These are phyloP conservation scores for Podarcis lilfordi DNA, from an alignment of 2,797 vertebrate genomes.

Conservation along the genomic window DNA sequence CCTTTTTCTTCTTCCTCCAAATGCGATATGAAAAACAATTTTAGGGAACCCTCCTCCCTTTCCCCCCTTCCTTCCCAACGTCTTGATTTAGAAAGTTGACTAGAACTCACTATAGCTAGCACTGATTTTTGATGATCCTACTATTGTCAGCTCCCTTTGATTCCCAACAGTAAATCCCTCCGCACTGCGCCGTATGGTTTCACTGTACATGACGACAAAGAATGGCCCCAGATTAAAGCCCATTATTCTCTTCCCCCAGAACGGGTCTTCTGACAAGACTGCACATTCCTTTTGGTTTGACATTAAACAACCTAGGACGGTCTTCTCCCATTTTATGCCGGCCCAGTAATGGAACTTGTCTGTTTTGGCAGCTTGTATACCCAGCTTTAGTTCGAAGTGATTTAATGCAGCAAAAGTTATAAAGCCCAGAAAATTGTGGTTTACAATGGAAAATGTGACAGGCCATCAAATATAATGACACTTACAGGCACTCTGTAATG, in stretches of 20 bases:
- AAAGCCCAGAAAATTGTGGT: constrained; percentile 35
- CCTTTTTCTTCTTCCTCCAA: background rate
- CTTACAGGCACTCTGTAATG: constrained; percentile 51
- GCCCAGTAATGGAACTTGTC: constrained; percentile 38
- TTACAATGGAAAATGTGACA: constrained; percentile 51
- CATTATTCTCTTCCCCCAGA: too few species aligned
- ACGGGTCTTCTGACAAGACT: constrained; percentile 36
- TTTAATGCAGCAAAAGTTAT: constrained; percentile 39
- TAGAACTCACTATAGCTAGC: background rate
- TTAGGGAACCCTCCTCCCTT: background rate
- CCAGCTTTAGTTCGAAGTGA: constrained; percentile 45
- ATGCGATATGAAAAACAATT: background rate
- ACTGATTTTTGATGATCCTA: background rate
- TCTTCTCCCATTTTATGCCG: constrained; percentile 42
- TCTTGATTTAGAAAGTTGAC: background rate
- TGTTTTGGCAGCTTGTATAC: constrained; percentile 39
- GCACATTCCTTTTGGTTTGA: constrained; percentile 31
- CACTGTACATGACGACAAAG: background rate
- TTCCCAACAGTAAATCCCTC: background rate
- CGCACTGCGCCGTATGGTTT: background rate
- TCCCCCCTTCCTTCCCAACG: background rate
- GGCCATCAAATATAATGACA: constrained; percentile 38
- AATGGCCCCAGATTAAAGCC: background rate
- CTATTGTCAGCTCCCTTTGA: background rate
- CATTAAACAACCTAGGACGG: constrained; percentile 23